phyloP scores from a whole-genome alignment of 2,888 invertebrate genomes.

The Drosophila subquinaria region DNA sequence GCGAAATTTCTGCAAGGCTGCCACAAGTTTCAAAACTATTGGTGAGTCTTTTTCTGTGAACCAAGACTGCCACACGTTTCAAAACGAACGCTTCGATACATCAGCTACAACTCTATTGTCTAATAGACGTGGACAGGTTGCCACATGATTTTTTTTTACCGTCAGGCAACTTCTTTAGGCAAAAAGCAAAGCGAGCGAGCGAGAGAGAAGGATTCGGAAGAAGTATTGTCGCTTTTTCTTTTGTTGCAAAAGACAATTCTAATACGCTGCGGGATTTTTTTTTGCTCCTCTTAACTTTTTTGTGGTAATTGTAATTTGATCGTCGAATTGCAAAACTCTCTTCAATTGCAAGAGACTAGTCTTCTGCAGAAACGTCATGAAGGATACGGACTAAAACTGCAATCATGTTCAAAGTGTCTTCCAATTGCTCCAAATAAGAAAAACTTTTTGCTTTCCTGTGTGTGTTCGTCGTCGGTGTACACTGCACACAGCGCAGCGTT shows the following conservation, averaged over 20 bases:
- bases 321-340: constrained; percentile 27
- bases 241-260: not conserved
- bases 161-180: too few relatives aligned
- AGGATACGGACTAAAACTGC: not conserved
- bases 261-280: constrained; percentile 52
- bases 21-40: too few relatives aligned
- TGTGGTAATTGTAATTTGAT: constrained; percentile 62
- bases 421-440: constrained; percentile 43
- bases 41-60: too few relatives aligned
- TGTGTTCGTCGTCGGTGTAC: constrained; percentile 21
- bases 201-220: too few relatives aligned
- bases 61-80: too few relatives aligned
- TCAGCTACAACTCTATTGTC: too few relatives aligned
- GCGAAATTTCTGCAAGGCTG: too few relatives aligned
- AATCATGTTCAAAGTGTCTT: constrained; percentile 24
- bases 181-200: too few relatives aligned
- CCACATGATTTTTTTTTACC: too few relatives aligned
- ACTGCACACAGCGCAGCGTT: constrained; percentile 53
- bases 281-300: constrained; percentile 59
- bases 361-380: not conserved
- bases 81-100: too few relatives aligned
- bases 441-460: constrained; percentile 32
- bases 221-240: too few relatives aligned
- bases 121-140: too few relatives aligned
- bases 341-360: not conserved